A percentile compares a stretch with the other conserved stretches of the same genome.
Evolutionary conservation across 2,888 invertebrate species (phyloP).

Genomic region (Scrobipalpa costella): DNA sequence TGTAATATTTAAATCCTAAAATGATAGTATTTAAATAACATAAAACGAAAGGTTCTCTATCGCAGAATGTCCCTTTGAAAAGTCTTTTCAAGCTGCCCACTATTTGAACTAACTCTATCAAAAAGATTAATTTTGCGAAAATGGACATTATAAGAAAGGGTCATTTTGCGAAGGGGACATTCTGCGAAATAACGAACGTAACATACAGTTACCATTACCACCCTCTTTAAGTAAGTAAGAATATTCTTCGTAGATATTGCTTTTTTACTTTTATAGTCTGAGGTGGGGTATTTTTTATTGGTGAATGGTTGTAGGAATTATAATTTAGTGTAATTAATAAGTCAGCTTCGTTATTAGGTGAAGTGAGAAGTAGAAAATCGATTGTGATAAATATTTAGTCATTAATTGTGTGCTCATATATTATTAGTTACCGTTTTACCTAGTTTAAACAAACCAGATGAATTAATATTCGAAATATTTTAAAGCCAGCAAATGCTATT

Average conservation of each 20-base stretch:
- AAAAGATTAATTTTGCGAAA: no score
- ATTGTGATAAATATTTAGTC: slow-evolving; percentile 25
- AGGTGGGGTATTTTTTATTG: background rate
- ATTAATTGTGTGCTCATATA: slow-evolving; percentile 11
- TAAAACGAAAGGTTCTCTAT: no score
- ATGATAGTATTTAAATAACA: no score
- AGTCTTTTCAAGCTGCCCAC: no score
- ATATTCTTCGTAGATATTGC: background rate
- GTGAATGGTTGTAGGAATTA: slow-evolving; percentile 23
- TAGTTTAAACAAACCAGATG: background rate
- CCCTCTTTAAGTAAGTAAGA: background rate
- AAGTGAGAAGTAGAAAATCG: slow-evolving; percentile 9
- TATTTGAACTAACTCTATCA: no score
- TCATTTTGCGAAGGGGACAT: no score
- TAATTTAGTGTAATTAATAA: no score
- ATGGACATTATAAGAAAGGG: no score
- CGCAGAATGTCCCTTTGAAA: no score
- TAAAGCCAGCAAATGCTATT: no score
- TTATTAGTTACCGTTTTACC: background rate
- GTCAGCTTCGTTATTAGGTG: background rate
- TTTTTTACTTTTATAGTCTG: background rate
- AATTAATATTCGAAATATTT: no score
- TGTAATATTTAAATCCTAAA: no score
- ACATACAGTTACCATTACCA: background rate
- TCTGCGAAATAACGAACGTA: background rate